Evolutionary conservation across 2,797 vertebrate genomes (phyloP).

Genomic region (Tarsius wallacei): DNA sequence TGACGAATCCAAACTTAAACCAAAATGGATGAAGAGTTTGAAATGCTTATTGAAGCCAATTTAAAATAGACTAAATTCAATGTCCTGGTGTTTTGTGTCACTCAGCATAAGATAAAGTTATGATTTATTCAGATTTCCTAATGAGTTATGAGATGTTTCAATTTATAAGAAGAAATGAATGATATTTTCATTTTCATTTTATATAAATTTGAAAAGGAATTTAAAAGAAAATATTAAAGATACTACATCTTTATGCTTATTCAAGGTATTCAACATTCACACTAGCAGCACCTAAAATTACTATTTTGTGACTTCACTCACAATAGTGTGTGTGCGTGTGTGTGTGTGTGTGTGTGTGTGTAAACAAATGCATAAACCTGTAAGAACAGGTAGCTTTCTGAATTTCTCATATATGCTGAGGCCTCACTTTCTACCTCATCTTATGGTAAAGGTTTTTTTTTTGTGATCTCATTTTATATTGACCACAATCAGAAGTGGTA

Average conservation of each 20-base stretch:
- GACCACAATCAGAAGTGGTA: background rate
- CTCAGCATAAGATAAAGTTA: background rate
- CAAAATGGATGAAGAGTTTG: conserved; percentile 62
- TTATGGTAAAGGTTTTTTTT: background rate
- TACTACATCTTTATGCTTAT: background rate
- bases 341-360: background rate
- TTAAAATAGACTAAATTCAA: conserved; percentile 45
- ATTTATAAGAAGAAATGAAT: background rate
- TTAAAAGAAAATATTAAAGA: conserved; percentile 33
- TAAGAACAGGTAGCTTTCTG: background rate
- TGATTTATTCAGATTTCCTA: background rate
- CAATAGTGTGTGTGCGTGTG: background rate
- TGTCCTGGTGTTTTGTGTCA: conserved; percentile 12
- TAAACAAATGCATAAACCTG: background rate
- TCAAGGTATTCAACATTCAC: background rate
- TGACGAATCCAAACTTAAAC: conserved; percentile 71
- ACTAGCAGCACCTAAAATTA: background rate
- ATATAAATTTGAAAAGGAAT: background rate
- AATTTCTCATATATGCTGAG: accelerated
- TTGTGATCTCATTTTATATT: background rate
- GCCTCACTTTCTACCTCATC: background rate
- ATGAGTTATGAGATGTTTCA: conserved; percentile 29
- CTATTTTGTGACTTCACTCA: background rate
- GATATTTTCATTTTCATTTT: background rate
- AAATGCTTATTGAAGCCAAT: conserved; percentile 1